Conservation (phyloP, 2,888 invertebrate genomes). For the Diadegma fenestrale region DNA sequence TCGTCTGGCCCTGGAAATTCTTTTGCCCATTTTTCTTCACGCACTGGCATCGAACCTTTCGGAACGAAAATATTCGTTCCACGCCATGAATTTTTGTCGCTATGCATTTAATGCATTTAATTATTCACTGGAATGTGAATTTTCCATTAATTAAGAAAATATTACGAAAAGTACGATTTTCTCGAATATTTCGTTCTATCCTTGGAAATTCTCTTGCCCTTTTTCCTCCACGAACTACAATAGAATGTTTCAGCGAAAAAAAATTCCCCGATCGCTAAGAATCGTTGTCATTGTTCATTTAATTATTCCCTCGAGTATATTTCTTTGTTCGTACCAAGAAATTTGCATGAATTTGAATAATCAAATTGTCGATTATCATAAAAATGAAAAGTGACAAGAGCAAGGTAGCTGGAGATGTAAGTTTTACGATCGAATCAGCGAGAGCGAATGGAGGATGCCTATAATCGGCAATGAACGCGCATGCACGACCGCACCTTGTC, state of each 20-base stretch:
- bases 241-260: too few relatives aligned
- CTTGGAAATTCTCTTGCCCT: too few relatives aligned
- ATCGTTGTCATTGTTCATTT: not conserved
- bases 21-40: not conserved
- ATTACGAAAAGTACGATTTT: too few relatives aligned
- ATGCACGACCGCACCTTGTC: slow-evolving; percentile 79
- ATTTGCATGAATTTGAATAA: not conserved
- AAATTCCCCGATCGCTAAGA: not conserved
- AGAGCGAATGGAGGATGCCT: slow-evolving; percentile 78
- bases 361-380: not conserved
- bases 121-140: too few relatives aligned
- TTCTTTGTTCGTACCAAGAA: not conserved
- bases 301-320: not conserved
- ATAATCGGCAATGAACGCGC: slow-evolving; percentile 82
- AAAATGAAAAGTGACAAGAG: not conserved
- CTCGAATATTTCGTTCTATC: too few relatives aligned
- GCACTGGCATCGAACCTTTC: not conserved
- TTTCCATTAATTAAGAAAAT: too few relatives aligned
- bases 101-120: too few relatives aligned
- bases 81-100: not conserved
- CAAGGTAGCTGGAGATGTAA: not conserved
- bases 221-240: too few relatives aligned
- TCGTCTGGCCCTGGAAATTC: not conserved
- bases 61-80: not conserved
- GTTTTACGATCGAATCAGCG: slow-evolving; percentile 56